These are phyloP conservation scores for Yoshiicerus persimilis DNA, from an alignment of 1,140 invertebrate genomes.

Conservation along the genomic window DNA sequence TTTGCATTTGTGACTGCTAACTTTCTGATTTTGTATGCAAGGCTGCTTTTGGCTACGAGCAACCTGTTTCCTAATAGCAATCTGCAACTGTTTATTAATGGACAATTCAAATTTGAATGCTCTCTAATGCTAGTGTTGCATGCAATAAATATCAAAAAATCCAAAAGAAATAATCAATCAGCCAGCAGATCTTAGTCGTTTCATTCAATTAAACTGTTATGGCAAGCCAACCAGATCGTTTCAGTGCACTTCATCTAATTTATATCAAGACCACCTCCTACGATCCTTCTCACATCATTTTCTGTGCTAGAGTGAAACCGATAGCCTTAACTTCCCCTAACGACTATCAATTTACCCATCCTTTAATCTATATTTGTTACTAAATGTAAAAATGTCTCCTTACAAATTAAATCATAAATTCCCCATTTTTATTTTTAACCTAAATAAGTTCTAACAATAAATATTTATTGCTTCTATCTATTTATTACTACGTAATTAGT, in stretches of 20 bases:
- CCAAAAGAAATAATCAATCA: neutral
- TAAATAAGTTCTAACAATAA: neutral
- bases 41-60: neutral
- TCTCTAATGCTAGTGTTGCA: neutral
- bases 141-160: slow-evolving; percentile 7
- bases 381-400: neutral
- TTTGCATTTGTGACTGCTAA: neutral
- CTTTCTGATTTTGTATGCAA: slow-evolving; percentile 12
- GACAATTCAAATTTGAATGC: neutral
- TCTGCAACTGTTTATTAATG: neutral
- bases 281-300: neutral
- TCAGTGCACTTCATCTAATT: neutral
- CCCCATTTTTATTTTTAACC: neutral
- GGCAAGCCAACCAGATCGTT: neutral
- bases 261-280: neutral
- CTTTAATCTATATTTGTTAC: neutral
- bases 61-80: slow-evolving; percentile 19
- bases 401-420: neutral
- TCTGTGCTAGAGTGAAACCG: neutral
- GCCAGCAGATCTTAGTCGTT: neutral
- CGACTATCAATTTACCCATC: neutral
- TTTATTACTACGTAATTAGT: no score
- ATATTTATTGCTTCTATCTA: neutral
- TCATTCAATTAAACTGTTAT: slow-evolving; percentile 3
- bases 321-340: neutral